Base-by-base conservation (phyloP, 2,888 invertebrate species). In the Acleris holmiana region DNA sequence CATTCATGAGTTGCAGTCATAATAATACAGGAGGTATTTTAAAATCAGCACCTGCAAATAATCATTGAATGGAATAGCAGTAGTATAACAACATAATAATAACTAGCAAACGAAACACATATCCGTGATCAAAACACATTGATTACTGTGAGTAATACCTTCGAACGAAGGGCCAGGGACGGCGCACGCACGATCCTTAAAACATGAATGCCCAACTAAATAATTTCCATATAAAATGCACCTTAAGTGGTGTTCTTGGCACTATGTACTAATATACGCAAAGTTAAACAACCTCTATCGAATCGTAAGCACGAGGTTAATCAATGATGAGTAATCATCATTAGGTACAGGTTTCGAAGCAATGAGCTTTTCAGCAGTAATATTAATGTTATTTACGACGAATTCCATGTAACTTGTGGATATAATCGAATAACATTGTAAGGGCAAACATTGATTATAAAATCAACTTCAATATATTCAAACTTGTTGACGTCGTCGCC, bases 141-240 rank as follows among this genome's bases (percentile, higher is more conserved):
- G 59, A 65, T 59, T 60, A 49, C 54, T 59, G 55, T 65, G 65
- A 65, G 60, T 65, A 60, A 65, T 65, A 60, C 55, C 49, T 29
- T 55, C 46, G 23, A 58, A 35, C 25, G 59, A 46, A 65, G 60
- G 65, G 65, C 65, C 65, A 65, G 49, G 65, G 65, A 59, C 65
- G 54, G 18, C 13, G 54, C 55, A 60, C 55, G 60, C 65, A 65
- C 65, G 65, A 65, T 55, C 35, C 60, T 55, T 60, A 35, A 35
- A 35, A 35, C 35, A 35, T 35, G 13, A 35, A 35, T 35, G 35
- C 35, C 35, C 35, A 13, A 8, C 35, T 35, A 13, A 35, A 10
- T 35, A 0, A 35, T 35, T 35, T 35, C 35, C 35, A 35, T 13
- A 13, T 13, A 35, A 35, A 13, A 13, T 35, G 13, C 35, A 35